These are phyloP conservation scores for Cyphomyrus discorhynchus DNA, from an alignment of 2,113 vertebrate species.

Conservation along the genomic window DNA sequence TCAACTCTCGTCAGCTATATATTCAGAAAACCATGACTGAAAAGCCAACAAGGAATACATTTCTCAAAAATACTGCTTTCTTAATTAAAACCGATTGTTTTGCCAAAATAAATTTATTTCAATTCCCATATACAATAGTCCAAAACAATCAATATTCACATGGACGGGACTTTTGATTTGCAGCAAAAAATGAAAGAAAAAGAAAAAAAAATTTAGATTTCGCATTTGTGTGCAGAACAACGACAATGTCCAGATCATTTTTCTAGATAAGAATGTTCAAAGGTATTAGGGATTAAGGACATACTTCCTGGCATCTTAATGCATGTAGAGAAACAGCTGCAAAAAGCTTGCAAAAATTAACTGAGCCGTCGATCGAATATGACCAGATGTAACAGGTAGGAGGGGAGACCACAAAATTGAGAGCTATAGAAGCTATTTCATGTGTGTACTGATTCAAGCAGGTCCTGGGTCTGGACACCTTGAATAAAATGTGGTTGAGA, in stretches of 20 bases:
- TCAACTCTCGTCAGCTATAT: neutral
- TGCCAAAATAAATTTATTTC: neutral
- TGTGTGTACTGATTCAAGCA: neutral
- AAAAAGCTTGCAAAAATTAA: neutral
- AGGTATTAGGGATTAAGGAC: neutral
- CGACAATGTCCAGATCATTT: neutral
- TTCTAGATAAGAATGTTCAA: neutral
- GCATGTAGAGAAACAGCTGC: neutral
- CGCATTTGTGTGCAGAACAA: neutral
- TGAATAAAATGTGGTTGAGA: neutral
- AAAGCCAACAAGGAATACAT: neutral
- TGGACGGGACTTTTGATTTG: neutral
- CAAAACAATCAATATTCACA: neutral
- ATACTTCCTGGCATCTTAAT: neutral
- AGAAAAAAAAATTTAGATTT: neutral
- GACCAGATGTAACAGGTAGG: neutral
- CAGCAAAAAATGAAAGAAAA: neutral
- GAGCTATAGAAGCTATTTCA: neutral
- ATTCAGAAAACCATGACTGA: neutral
- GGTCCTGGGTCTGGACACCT: neutral
- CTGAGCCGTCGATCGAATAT: neutral
- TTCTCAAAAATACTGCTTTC: neutral
- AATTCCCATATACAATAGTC: neutral
- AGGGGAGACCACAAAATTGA: neutral
- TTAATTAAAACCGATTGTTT: neutral